Percentiles rank a stretch among this genome's conserved stretches.
phyloP scores from a whole-genome alignment of 2,113 vertebrate species.

The Chionomys nivalis region DNA sequence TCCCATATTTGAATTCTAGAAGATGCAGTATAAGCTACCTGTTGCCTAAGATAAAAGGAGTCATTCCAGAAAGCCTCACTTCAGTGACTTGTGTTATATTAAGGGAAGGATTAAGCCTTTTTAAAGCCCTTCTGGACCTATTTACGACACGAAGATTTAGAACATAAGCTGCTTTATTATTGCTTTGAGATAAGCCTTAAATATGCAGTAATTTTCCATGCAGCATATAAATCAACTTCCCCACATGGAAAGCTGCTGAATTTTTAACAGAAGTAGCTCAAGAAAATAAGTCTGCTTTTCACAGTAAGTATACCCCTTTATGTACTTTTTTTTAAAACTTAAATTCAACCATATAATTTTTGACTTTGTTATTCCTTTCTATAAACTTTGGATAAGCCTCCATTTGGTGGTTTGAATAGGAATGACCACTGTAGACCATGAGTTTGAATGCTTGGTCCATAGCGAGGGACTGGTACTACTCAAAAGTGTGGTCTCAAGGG shows the following conservation, averaged over 20 bases:
- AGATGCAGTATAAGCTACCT: conserved; percentile 63
- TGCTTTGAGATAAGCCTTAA: conserved; percentile 77
- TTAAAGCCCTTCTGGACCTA: conserved; percentile 77
- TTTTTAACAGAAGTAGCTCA: conserved; percentile 56
- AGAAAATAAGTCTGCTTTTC: conserved; percentile 54
- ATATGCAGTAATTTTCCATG: conserved; percentile 76
- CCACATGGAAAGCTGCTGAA: conserved; percentile 62
- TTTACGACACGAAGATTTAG: conserved; percentile 76
- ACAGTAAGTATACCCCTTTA: conserved; percentile 14
- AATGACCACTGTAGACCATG: background rate
- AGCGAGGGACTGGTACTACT: background rate
- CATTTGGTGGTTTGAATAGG: background rate
- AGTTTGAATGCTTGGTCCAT: background rate
- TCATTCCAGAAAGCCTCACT: conserved; percentile 69
- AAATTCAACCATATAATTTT: conserved; percentile 9
- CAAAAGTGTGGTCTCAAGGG: background rate
- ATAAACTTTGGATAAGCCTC: background rate
- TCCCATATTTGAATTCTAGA: conserved; percentile 34
- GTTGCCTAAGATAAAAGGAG: conserved; percentile 72
- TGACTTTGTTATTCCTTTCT: conserved; percentile 25
- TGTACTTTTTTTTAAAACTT: background rate
- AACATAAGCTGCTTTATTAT: conserved; percentile 79
- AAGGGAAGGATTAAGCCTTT: conserved; percentile 72
- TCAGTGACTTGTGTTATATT: conserved; percentile 66
- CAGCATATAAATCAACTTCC: conserved; percentile 68